These are phyloP conservation scores for Papilio polytes DNA, from an alignment of 1,140 invertebrate genomes.

Conservation along the genomic window DNA sequence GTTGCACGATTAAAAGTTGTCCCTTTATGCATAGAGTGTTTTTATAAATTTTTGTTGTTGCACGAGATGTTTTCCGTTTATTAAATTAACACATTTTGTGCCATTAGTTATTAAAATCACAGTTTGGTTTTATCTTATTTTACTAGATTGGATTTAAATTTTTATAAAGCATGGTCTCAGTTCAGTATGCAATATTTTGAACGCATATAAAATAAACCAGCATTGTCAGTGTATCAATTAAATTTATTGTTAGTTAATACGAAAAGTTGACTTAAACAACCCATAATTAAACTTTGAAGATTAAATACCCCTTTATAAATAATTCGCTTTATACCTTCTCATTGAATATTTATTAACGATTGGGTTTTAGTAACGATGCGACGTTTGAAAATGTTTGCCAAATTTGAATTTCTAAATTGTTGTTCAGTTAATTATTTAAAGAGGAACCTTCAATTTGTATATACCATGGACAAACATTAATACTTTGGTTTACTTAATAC, in stretches of 20 bases:
- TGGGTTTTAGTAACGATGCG: conserved; percentile 2
- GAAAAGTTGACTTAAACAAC: neutral
- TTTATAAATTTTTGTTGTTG: no score
- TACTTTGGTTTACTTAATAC: neutral
- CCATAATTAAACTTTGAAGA: conserved; percentile 7
- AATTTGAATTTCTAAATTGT: conserved; percentile 23
- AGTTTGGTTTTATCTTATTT: no score
- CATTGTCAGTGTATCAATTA: neutral
- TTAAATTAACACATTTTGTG: no score
- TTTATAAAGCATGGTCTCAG: no score
- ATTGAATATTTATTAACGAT: conserved; percentile 26
- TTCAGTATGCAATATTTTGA: no score
- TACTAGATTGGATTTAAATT: no score
- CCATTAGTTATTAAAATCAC: no score
- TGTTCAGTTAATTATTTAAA: conserved; percentile 16
- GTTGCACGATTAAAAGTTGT: neutral
- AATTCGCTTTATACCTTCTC: conserved; percentile 22
- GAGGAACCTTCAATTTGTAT: neutral
- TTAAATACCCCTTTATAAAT: conserved; percentile 19
- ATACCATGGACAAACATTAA: neutral
- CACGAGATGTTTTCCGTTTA: no score
- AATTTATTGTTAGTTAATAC: neutral
- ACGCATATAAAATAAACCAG: neutral
- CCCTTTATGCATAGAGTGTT: neutral
- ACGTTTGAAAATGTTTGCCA: conserved; percentile 10